Evolutionary conservation across 2,113 vertebrate species (phyloP).

Genomic region (Psophia crepitans): DNA sequence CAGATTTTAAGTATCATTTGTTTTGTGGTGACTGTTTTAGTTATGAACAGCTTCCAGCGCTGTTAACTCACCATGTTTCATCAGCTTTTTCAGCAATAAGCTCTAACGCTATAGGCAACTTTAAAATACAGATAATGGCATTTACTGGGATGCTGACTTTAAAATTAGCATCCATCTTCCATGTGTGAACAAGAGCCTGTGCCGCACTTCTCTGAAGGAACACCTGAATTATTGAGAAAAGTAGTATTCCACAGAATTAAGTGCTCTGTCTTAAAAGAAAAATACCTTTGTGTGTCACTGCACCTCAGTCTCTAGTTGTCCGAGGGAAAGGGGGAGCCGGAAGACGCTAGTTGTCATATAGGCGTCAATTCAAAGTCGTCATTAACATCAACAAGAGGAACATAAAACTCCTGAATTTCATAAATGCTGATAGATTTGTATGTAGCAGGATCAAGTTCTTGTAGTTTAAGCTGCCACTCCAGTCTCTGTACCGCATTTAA

Average conservation of each 20-base stretch:
- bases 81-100: slow-evolving; percentile 42
- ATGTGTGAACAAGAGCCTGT: neutral
- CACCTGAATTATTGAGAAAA: slow-evolving; percentile 33
- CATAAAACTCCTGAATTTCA: slow-evolving; percentile 97
- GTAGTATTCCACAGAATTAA: slow-evolving; percentile 52
- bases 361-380: slow-evolving; percentile 98
- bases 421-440: slow-evolving; percentile 99
- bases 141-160: slow-evolving; percentile 44
- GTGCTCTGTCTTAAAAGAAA: slow-evolving; percentile 24
- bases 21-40: slow-evolving; percentile 64
- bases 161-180: slow-evolving; percentile 1
- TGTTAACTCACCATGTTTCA: slow-evolving; percentile 54
- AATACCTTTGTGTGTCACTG: neutral
- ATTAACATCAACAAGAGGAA: slow-evolving; percentile 97
- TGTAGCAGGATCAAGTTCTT: slow-evolving; percentile 94
- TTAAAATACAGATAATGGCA: slow-evolving; percentile 50
- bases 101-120: slow-evolving; percentile 27
- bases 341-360: slow-evolving; percentile 79
- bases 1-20: slow-evolving; percentile 19
- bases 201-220: slow-evolving; percentile 44
- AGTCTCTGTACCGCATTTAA: slow-evolving; percentile 96
- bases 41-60: slow-evolving; percentile 78
- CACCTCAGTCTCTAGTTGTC: neutral
- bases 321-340: neutral
- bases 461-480: slow-evolving; percentile 98